Conservation (phyloP, 2,113 vertebrate genomes). For the Stigmatopora argus region DNA sequence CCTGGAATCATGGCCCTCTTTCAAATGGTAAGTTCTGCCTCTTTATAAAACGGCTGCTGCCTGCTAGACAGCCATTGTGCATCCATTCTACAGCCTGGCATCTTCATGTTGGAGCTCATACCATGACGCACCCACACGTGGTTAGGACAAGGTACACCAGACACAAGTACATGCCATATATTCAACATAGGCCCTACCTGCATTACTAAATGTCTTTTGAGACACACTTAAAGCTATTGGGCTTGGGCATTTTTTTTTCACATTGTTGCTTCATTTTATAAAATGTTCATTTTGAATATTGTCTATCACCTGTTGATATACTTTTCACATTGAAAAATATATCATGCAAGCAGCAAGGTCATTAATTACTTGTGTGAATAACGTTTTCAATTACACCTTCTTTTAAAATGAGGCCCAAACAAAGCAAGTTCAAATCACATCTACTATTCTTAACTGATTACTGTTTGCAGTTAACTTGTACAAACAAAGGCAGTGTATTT, state of each 20-base stretch:
- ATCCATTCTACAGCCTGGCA: background rate
- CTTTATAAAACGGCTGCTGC: background rate
- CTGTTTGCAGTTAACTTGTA: background rate
- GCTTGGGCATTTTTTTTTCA: background rate
- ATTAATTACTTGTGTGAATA: no score
- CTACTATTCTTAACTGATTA: background rate
- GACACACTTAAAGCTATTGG: background rate
- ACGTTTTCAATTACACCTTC: no score
- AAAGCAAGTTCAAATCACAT: background rate
- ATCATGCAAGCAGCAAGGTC: no score
- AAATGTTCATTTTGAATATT: background rate
- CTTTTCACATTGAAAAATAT: no score
- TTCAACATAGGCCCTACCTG: background rate
- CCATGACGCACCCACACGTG: slow-evolving; percentile 1
- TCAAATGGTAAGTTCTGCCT: no score
- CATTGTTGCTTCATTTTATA: no score
- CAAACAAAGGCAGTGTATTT: background rate
- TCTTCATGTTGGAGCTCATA: slow-evolving; percentile 20
- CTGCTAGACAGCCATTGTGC: background rate
- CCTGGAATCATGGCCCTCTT: no score
- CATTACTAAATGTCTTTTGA: background rate
- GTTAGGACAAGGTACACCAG: slow-evolving; percentile 31
- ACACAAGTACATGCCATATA: slow-evolving; percentile 35
- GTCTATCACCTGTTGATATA: no score
- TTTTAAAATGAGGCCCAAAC: background rate